Base-by-base conservation (phyloP, 1,140 invertebrate species). In the Kradibia gibbosae region DNA sequence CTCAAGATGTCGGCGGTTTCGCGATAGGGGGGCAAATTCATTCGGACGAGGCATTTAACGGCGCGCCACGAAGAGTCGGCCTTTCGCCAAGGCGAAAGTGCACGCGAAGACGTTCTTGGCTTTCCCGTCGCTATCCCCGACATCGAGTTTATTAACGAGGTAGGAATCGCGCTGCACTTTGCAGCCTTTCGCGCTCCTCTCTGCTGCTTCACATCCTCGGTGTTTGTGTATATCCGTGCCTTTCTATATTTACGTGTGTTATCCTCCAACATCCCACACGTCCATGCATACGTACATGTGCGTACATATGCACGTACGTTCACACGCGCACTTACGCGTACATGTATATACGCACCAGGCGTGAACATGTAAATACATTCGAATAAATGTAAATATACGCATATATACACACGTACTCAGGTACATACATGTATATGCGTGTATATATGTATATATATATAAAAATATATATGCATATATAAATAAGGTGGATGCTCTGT, bases 1-100 rank as follows among this genome's bases (percentile, higher is more conserved):
- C 50, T 76, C 82, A 85, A 85, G 80, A 81, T 81, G 79, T 81
- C 79, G 28, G 79, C 79, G 79, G 28, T 65, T 28, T 53, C 67
- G 71, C 72, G 72, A 80, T 73, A 73, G 55, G 71, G 78, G 53
- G 39, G 50, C 45, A n/a, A 48, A 48, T 55, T 31, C 48, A 73
- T 31, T 48, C 70, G 42, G n/a, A 70, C 70, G 42, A 28, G 39
- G 31, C 70, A 28, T 72, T 50, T 45, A 72, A 48, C 62, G n/a
- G 62, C 36, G 60, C 60, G 31, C 36, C 31, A 36, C 31, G 11
- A 8, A 65, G n/a, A n/a, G 31, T 36, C 34, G 39, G 7, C 34
- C 34, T 67, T n/a, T 67, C 22, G 28, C 20, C 7, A 10, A 8
- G 20, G 34, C 17, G 34, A 67, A 67, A 67, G 62, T 39, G 36